Evolutionary conservation across 2,797 vertebrate species (phyloP).

Genomic region (Remorina albescens): DNA sequence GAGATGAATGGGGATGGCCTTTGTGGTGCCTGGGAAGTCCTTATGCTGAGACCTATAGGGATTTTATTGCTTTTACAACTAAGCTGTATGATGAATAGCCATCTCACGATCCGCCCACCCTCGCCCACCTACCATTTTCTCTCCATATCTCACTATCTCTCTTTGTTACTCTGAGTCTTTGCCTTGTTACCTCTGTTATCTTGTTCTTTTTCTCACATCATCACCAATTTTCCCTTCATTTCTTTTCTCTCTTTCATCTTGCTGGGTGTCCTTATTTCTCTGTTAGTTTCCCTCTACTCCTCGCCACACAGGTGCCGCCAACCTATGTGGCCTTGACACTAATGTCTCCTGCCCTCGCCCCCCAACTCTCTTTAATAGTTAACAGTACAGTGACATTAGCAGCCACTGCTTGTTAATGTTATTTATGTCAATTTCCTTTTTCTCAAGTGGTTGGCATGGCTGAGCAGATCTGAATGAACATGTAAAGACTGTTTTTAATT

Average conservation of each 20-base stretch:
- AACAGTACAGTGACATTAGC: neutral
- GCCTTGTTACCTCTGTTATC: constrained; percentile 33
- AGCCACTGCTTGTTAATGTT: constrained; percentile 9
- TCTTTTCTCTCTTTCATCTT: constrained; percentile 4
- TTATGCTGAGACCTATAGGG: constrained; percentile 68
- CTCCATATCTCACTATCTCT: constrained; percentile 28
- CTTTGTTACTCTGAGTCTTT: constrained; percentile 16
- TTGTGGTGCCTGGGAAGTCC: constrained; percentile 67
- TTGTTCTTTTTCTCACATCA: constrained; percentile 24
- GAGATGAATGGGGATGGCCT: constrained; percentile 74
- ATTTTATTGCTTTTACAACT: constrained; percentile 75
- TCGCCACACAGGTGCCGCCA: neutral
- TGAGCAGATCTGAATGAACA: constrained; percentile 21
- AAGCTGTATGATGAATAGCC: constrained; percentile 67
- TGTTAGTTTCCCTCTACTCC: constrained; percentile 6
- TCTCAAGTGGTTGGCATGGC: constrained; percentile 1
- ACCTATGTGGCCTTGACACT: constrained; percentile 4
- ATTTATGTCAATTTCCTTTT: constrained; percentile 9
- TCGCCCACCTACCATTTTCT: constrained; percentile 27
- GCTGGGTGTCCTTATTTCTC: constrained; percentile 11
- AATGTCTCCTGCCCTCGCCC: neutral
- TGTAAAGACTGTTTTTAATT: constrained; percentile 29
- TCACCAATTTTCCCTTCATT: constrained; percentile 27
- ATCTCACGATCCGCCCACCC: constrained; percentile 59
- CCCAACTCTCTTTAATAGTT: constrained; percentile 8